These are phyloP conservation scores for Onthophagus taurus DNA, from an alignment of 1,140 invertebrate genomes.

Conservation along the genomic window DNA sequence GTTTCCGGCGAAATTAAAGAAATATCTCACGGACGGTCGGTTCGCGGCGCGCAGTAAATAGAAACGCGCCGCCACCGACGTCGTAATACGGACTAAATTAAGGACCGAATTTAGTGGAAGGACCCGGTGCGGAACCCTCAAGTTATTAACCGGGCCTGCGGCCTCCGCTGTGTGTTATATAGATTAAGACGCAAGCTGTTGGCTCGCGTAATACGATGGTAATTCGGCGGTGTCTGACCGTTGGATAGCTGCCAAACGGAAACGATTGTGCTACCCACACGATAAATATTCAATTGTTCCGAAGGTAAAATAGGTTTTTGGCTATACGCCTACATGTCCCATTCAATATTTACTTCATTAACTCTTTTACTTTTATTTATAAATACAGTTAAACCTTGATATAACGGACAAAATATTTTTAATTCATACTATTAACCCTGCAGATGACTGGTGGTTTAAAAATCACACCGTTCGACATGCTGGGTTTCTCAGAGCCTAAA, in stretches of 20 bases:
- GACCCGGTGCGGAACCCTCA: constrained; percentile 10
- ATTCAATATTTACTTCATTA: no score
- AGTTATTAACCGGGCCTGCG: constrained; percentile 15
- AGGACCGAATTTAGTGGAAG: neutral
- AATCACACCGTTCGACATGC: no score
- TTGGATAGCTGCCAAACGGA: neutral
- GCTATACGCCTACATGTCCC: no score
- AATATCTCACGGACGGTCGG: neutral
- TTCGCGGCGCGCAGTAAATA: neutral
- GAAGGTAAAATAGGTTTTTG: neutral
- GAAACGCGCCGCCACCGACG: neutral
- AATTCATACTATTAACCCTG: no score
- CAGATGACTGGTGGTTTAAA: no score
- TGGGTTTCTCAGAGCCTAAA: no score
- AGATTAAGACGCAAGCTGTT: constrained; percentile 19
- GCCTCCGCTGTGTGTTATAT: constrained; percentile 18
- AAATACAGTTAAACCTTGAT: no score
- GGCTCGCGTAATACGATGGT: constrained; percentile 14
- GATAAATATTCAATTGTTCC: neutral
- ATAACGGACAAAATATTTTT: no score
- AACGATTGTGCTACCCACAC: neutral
- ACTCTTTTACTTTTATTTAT: no score
- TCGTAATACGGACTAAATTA: constrained; percentile 1
- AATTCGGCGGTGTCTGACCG: constrained; percentile 11
- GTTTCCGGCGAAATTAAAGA: neutral